Conservation (phyloP, 2,888 invertebrate species). For the Smittia sp. region DNA sequence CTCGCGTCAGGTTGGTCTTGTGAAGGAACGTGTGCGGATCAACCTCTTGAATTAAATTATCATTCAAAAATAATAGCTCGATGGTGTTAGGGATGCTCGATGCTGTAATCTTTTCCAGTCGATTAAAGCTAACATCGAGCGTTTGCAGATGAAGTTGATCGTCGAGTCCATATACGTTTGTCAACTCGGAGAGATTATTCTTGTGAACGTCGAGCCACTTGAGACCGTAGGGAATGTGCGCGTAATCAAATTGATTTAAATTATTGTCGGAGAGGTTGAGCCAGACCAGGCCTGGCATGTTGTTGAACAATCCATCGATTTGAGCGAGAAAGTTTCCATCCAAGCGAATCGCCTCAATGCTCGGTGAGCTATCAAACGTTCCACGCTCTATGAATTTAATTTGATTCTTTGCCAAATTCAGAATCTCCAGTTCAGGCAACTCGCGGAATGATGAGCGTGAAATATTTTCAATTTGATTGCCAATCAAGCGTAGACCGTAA, state of each 20-base stretch:
- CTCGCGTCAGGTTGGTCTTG: slow-evolving; percentile 83
- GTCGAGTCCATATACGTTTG: slow-evolving; percentile 69
- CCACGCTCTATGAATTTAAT: slow-evolving; percentile 74
- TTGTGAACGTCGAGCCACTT: slow-evolving; percentile 89
- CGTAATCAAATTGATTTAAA: slow-evolving; percentile 84
- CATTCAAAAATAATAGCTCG: slow-evolving; percentile 81
- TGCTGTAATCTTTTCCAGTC: slow-evolving; percentile 72
- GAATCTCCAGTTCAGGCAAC: slow-evolving; percentile 75
- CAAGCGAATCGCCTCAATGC: slow-evolving; percentile 79
- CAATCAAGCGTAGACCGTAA: slow-evolving; percentile 82
- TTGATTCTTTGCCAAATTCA: slow-evolving; percentile 85
- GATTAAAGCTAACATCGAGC: slow-evolving; percentile 88
- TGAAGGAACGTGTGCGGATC: slow-evolving; percentile 87
- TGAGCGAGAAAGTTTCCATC: slow-evolving; percentile 82
- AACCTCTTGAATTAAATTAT: slow-evolving; percentile 80
- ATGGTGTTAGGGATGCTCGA: slow-evolving; percentile 79
- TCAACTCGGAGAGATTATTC: slow-evolving; percentile 76
- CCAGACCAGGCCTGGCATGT: slow-evolving; percentile 81
- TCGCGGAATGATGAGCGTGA: slow-evolving; percentile 76
- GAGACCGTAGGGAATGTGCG: slow-evolving; percentile 74
- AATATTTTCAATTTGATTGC: slow-evolving; percentile 80
- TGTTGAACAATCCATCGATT: slow-evolving; percentile 78
- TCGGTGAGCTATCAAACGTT: slow-evolving; percentile 74
- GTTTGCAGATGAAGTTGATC: slow-evolving; percentile 74
- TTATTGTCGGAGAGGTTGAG: slow-evolving; percentile 89